Percentiles rank a stretch among this genome's conserved stretches.
These are phyloP conservation scores for Imbricaverruca yamaguchii DNA, from an alignment of 2,888 invertebrate genomes.

Conservation along the genomic window DNA sequence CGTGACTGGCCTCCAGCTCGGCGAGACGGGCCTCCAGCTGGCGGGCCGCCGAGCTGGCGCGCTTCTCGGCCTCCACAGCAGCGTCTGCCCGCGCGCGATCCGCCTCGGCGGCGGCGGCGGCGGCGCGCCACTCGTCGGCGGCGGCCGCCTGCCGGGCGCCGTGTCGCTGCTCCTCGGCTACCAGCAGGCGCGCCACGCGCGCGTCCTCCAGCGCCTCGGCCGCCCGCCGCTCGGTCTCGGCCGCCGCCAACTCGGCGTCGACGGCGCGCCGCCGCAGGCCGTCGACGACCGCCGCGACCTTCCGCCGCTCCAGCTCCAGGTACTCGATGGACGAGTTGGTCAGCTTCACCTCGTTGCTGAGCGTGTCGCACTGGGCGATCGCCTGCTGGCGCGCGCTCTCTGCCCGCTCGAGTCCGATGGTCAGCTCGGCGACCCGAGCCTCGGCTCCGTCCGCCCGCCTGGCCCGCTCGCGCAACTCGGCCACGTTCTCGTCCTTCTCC, in stretches of 20 bases:
- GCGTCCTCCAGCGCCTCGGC: neutral
- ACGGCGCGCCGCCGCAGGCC: neutral
- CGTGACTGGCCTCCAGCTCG: neutral
- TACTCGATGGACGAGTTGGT: slow-evolving; percentile 3
- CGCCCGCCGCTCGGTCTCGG: neutral
- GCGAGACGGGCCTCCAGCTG: neutral
- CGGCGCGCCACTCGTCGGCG: neutral
- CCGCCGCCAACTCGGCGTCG: neutral
- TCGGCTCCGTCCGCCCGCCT: neutral
- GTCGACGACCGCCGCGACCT: neutral
- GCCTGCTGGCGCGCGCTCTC: neutral
- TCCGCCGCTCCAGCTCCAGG: neutral
- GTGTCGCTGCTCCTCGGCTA: slow-evolving; percentile 14
- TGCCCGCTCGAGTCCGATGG: neutral
- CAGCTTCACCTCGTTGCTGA: neutral
- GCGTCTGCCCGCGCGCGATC: neutral
- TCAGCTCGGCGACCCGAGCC: neutral
- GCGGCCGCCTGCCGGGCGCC: neutral
- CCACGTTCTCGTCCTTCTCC: slow-evolving; percentile 1
- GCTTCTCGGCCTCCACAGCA: neutral
- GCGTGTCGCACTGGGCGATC: neutral
- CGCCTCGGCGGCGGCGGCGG: neutral
- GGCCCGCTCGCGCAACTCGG: neutral
- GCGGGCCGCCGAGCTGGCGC: neutral
- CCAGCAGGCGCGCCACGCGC: neutral